These are phyloP conservation scores for Drosophila chauvacae DNA, from an alignment of 1,140 invertebrate genomes.

Conservation along the genomic window DNA sequence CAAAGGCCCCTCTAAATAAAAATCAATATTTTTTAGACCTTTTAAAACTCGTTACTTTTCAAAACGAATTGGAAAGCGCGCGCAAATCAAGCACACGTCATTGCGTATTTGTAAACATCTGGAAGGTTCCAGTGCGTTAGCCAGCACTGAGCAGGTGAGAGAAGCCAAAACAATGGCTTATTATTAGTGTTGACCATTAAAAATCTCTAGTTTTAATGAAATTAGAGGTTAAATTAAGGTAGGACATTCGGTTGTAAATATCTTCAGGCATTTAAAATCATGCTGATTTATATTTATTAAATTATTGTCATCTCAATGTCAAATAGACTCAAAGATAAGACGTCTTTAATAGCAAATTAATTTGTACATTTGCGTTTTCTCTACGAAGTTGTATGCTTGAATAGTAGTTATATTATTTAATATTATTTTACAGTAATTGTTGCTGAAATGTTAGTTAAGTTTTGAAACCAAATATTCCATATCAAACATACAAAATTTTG, in stretches of 20 bases:
- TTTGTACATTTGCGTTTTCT: not conserved
- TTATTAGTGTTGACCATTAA: slow-evolving; percentile 11
- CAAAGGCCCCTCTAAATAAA: slow-evolving; percentile 26
- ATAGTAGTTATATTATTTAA: not conserved
- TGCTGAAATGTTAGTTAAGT: not conserved
- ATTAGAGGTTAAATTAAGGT: not conserved
- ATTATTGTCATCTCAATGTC: too few relatives aligned
- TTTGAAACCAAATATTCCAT: not conserved
- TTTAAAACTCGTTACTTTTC: slow-evolving; percentile 35
- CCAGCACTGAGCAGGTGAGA: slow-evolving; percentile 17
- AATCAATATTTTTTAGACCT: slow-evolving; percentile 19
- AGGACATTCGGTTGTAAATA: not conserved
- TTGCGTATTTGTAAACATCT: slow-evolving; percentile 6
- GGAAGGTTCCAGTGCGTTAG: slow-evolving; percentile 19
- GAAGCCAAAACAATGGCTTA: slow-evolving; percentile 8
- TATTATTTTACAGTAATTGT: not conserved
- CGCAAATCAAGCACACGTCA: slow-evolving; percentile 18
- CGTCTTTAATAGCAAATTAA: not conserved
- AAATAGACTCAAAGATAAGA: not conserved
- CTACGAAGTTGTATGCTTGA: not conserved
- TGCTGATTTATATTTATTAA: too few relatives aligned
- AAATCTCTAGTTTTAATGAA: not conserved
- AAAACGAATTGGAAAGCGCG: slow-evolving; percentile 26
- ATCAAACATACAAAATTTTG: not conserved
- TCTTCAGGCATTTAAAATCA: too few relatives aligned